Evolutionary conservation across 2,113 vertebrate species (phyloP).

Genomic region (Pterophyllum scalare): DNA sequence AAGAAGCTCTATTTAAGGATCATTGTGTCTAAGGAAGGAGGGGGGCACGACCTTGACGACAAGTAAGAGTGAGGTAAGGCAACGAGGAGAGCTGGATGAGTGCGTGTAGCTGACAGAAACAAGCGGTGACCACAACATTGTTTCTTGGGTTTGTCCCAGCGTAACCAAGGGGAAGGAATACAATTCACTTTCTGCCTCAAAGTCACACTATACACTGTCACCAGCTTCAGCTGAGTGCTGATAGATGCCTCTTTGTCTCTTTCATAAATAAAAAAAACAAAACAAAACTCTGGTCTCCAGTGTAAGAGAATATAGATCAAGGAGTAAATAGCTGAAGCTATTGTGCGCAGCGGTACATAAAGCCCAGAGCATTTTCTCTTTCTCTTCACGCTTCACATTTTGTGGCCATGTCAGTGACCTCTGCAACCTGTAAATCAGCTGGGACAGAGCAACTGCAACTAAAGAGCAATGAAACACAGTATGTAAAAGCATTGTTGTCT

Average conservation of each 20-base stretch:
- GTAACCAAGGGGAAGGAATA: slow-evolving; percentile 50
- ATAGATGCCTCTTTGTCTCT: slow-evolving; percentile 56
- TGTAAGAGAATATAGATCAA: slow-evolving; percentile 63
- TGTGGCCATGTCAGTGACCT: neutral
- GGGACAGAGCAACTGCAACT: slow-evolving; percentile 29
- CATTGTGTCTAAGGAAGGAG: slow-evolving; percentile 12
- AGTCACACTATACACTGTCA: slow-evolving; percentile 64
- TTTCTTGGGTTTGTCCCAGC: slow-evolving; percentile 45
- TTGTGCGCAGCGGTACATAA: slow-evolving; percentile 20
- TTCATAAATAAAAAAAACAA: slow-evolving; percentile 70
- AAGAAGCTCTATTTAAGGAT: slow-evolving; percentile 67
- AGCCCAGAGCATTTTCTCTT: slow-evolving; percentile 33
- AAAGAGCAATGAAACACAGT: neutral
- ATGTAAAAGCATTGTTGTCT: slow-evolving; percentile 20
- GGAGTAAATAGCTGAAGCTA: slow-evolving; percentile 60
- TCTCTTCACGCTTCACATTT: slow-evolving; percentile 32
- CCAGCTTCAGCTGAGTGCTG: slow-evolving; percentile 59
- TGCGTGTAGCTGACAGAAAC: slow-evolving; percentile 25
- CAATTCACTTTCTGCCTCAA: slow-evolving; percentile 58
- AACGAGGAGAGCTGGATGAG: slow-evolving; percentile 6
- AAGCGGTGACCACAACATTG: slow-evolving; percentile 47
- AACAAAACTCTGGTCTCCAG: slow-evolving; percentile 53
- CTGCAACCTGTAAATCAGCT: slow-evolving; percentile 44
- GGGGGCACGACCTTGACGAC: slow-evolving; percentile 44
- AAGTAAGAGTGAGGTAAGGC: slow-evolving; percentile 25